Evolutionary conservation across 2,888 invertebrate species (phyloP).

Genomic region (Rhingia campestris): DNA sequence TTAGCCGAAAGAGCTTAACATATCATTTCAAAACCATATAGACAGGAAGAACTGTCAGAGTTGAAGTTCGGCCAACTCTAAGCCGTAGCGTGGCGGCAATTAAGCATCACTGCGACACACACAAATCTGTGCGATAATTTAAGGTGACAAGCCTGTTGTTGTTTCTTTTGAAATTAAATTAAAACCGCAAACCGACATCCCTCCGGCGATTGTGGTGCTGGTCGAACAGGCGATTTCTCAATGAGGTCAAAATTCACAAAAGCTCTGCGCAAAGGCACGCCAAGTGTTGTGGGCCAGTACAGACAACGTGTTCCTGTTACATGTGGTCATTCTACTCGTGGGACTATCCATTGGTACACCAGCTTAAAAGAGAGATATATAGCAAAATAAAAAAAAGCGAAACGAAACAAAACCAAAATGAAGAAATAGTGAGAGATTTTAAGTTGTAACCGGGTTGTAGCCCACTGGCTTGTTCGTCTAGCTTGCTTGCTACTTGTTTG

Average conservation of each 20-base stretch:
- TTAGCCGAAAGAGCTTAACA: slow-evolving; percentile 44
- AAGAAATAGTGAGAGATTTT: slow-evolving; percentile 16
- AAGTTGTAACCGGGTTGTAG: slow-evolving; percentile 37
- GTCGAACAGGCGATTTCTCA: slow-evolving; percentile 47
- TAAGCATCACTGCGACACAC: slow-evolving; percentile 25
- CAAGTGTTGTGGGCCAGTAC: slow-evolving; percentile 48
- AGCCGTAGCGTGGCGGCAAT: slow-evolving; percentile 27
- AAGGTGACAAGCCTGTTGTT: slow-evolving; percentile 60
- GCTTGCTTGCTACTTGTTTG: slow-evolving; percentile 41
- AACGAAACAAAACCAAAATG: background rate
- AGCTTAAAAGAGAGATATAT: background rate
- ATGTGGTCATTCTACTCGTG: slow-evolving; percentile 2
- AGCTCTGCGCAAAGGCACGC: slow-evolving; percentile 33
- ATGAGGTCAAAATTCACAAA: slow-evolving; percentile 65
- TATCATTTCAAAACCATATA: background rate
- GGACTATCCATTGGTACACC: slow-evolving; percentile 10
- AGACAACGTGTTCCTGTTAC: slow-evolving; percentile 44
- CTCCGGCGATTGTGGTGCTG: background rate
- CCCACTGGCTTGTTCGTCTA: slow-evolving; percentile 36
- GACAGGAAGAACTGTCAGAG: slow-evolving; percentile 41
- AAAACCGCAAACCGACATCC: slow-evolving; percentile 19
- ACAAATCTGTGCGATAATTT: slow-evolving; percentile 23
- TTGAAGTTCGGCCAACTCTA: slow-evolving; percentile 15
- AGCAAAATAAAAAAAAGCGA: background rate
- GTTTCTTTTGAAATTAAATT: slow-evolving; percentile 57